Evolutionary conservation across 2,113 vertebrate species (phyloP).

Genomic region (Chunga burmeisteri): DNA sequence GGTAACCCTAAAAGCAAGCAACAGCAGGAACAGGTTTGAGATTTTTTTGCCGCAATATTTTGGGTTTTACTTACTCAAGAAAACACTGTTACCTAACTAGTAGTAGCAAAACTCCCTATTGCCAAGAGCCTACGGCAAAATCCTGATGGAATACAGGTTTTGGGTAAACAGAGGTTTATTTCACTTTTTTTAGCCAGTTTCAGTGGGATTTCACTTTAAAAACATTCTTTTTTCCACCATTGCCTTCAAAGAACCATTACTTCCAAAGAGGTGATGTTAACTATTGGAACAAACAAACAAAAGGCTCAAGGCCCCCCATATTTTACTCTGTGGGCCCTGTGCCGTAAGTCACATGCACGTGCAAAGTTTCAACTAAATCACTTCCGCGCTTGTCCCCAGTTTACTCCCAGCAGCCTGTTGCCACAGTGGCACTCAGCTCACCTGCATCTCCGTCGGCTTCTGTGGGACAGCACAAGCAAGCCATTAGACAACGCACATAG

Average conservation of each 20-base stretch:
- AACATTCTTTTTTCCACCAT: background rate
- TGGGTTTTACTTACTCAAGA: background rate
- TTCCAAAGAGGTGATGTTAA: background rate
- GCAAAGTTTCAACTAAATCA: too few relatives aligned
- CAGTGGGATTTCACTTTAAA: background rate
- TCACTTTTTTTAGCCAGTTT: background rate
- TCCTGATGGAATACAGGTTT: background rate
- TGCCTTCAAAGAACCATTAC: background rate
- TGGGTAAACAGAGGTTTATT: background rate
- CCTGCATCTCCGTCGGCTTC: background rate
- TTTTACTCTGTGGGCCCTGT: too few relatives aligned
- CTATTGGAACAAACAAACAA: background rate
- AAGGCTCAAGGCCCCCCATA: background rate
- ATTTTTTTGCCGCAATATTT: background rate
- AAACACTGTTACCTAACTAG: background rate
- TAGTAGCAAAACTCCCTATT: background rate
- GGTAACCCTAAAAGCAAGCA: background rate
- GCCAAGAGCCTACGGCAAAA: background rate
- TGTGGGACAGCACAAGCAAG: background rate
- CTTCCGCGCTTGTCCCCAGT: background rate
- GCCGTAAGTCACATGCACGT: accelerated
- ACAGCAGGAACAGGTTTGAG: background rate
- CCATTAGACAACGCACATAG: too few relatives aligned
- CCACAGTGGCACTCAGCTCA: background rate
- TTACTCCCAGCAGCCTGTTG: background rate